Conservation (phyloP, 2,113 vertebrate genomes). For the Chaetorhynchus papuensis region DNA sequence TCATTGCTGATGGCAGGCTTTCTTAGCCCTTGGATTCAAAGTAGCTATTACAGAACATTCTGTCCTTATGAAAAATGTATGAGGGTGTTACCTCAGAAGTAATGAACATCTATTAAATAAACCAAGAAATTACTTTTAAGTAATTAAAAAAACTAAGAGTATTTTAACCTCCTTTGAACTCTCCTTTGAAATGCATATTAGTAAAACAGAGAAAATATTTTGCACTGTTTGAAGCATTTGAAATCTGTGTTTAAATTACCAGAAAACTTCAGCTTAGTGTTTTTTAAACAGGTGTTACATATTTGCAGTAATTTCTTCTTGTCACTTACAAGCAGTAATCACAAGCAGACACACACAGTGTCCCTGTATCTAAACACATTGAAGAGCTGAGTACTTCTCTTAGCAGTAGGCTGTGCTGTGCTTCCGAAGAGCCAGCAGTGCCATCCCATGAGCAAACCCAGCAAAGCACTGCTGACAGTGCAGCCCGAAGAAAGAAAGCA, state of each 20-base stretch:
- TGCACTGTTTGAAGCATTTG: background rate
- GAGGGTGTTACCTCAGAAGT: background rate
- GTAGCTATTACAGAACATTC: background rate
- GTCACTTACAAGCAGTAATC: constrained; percentile 12
- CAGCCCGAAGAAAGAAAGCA: constrained; percentile 48
- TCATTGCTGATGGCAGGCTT: background rate
- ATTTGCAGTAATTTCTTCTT: background rate
- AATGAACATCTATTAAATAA: background rate
- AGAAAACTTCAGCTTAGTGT: background rate
- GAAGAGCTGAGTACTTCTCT: background rate
- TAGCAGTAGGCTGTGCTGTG: background rate
- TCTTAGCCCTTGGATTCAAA: background rate
- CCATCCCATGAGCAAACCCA: background rate
- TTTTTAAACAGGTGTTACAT: background rate
- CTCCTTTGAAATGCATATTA: background rate
- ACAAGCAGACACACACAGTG: constrained; percentile 24
- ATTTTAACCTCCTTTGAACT: background rate
- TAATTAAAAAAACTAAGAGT: background rate
- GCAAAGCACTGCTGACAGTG: background rate
- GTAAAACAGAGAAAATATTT: background rate
- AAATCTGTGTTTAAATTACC: background rate
- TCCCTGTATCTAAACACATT: background rate
- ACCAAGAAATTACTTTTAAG: background rate
- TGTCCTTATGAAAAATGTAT: background rate
- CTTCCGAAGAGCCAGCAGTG: background rate